phyloP scores from a whole-genome alignment of 2,888 invertebrate species.

The Apoda limacodes region DNA sequence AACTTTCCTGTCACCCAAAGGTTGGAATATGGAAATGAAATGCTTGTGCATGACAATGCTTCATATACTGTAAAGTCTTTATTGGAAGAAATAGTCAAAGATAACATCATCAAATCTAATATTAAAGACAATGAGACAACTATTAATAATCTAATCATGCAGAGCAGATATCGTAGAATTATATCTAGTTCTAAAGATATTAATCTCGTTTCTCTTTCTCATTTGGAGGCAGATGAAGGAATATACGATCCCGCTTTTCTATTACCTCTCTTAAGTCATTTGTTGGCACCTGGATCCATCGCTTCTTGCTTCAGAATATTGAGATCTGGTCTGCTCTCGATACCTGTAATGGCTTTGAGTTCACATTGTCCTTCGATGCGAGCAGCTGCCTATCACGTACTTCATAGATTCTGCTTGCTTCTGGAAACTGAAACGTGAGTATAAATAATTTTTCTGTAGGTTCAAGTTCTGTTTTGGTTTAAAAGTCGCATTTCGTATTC shows the following conservation, averaged over 20 bases:
- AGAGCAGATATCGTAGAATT: conserved; percentile 28
- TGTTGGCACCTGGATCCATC: conserved; percentile 80
- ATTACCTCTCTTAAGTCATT: conserved; percentile 79
- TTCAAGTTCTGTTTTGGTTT: no score
- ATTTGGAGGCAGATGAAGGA: conserved; percentile 33
- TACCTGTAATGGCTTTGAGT: conserved; percentile 78
- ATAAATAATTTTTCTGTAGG: no score
- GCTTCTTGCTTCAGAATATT: conserved; percentile 79
- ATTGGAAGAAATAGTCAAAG: conserved; percentile 29
- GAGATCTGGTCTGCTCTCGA: conserved; percentile 76
- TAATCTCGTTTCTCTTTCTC: conserved; percentile 32
- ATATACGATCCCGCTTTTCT: conserved; percentile 88
- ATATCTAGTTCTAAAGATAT: conserved; percentile 23
- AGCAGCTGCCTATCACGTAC: conserved; percentile 78
- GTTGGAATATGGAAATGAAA: conserved; percentile 57
- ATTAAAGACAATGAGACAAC: conserved; percentile 28
- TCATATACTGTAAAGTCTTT: conserved; percentile 22
- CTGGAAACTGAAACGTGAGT: conserved; percentile 77
- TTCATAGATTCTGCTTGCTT: conserved; percentile 80
- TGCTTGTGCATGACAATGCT: conserved; percentile 26
- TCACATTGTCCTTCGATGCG: conserved; percentile 76
- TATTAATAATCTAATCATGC: conserved; percentile 27
- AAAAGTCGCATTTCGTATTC: no score
- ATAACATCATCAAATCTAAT: conserved; percentile 26
- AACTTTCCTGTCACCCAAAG: conserved; percentile 77